These are phyloP conservation scores for Malurus splendens DNA, from an alignment of 2,797 vertebrate species.

Conservation along the genomic window DNA sequence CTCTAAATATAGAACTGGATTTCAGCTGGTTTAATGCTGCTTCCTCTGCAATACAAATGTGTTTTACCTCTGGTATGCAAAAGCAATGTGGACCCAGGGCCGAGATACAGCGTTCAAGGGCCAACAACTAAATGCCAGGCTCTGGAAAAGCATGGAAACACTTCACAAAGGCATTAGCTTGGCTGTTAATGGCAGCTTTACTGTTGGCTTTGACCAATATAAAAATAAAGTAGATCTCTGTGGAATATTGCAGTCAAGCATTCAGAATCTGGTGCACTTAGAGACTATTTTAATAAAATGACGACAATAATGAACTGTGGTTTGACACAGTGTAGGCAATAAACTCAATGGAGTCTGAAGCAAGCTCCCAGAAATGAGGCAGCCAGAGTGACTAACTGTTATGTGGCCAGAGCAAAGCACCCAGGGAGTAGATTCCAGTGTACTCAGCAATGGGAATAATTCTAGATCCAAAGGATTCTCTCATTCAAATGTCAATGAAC, in stretches of 20 bases:
- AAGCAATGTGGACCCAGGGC: neutral
- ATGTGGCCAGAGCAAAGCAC: neutral
- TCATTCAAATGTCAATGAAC: neutral
- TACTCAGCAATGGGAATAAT: neutral
- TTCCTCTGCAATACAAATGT: neutral
- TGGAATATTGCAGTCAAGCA: neutral
- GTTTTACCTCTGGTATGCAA: neutral
- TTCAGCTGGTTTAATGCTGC: neutral
- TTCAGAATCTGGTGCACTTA: conserved; percentile 18
- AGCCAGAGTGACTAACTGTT: neutral
- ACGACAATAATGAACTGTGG: conserved; percentile 10
- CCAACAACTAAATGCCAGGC: neutral
- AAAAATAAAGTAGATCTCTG: neutral
- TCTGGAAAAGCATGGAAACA: neutral
- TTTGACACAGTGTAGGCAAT: conserved; percentile 31
- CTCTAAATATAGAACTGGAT: conserved; percentile 28
- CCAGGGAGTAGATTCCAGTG: neutral
- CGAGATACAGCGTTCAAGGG: neutral
- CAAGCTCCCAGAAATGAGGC: conserved; percentile 24
- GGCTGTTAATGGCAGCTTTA: neutral
- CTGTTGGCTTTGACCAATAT: conserved; percentile 10
- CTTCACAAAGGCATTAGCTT: neutral
- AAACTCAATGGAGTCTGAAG: conserved; percentile 54
- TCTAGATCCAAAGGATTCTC: neutral
- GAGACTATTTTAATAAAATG: conserved; percentile 47